phyloP scores from a whole-genome alignment of 2,888 invertebrate species.

The Xylocampa areola region DNA sequence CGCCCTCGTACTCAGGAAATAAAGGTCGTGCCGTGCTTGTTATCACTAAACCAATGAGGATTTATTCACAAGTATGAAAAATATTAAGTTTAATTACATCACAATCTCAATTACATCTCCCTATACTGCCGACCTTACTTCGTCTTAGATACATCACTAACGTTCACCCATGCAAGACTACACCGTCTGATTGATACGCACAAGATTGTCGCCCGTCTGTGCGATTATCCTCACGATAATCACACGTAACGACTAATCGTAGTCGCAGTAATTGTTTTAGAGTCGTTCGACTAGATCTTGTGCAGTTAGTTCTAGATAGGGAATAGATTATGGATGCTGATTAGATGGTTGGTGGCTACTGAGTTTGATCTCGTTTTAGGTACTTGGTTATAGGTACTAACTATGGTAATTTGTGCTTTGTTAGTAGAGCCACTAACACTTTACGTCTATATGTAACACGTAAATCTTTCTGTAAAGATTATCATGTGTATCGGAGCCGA shows the following conservation, averaged over 20 bases:
- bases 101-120: not conserved
- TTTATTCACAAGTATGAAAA: too few species aligned
- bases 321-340: constrained; percentile 35
- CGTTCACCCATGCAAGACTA: constrained; percentile 16
- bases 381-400: constrained; percentile 3
- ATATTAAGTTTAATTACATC: too few species aligned
- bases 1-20: too few species aligned
- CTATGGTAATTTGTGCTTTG: constrained; percentile 23
- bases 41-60: too few species aligned
- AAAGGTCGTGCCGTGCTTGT: too few species aligned
- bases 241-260: constrained; percentile 31
- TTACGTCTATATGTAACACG: not conserved
- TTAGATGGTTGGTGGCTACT: constrained; percentile 32
- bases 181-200: constrained; percentile 40
- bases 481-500: too few species aligned
- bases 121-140: constrained; percentile 11
- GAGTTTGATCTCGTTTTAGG: constrained; percentile 33
- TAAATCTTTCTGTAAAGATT: too few species aligned
- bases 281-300: constrained; percentile 22
- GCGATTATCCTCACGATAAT: constrained; percentile 49
- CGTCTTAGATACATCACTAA: constrained; percentile 20
- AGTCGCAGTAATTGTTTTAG: constrained; percentile 41
- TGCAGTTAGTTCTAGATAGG: constrained; percentile 29
- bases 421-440: constrained; percentile 4
- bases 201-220: constrained; percentile 38